Base-by-base conservation (phyloP, 2,113 vertebrate genomes). In the Albula goreensis region DNA sequence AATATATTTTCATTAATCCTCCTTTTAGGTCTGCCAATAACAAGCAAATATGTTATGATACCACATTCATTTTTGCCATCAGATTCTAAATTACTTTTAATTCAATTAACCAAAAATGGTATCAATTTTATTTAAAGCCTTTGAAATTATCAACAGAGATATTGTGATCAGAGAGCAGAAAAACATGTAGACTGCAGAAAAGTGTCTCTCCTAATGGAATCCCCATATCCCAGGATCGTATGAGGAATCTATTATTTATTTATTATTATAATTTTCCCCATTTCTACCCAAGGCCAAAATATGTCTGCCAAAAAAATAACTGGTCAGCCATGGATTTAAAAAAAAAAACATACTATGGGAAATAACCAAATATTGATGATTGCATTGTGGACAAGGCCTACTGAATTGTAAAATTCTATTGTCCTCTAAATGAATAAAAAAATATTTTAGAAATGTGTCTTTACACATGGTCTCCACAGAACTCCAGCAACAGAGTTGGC, bases 121-220 rank as follows among this genome's bases (percentile, higher is more conserved):
- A 79, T 31, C 31, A 9, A 48, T 80, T 80, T 48, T 41, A 50
- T 25, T 25, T 12, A 82, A 82, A n/a, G 48, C 51, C 2, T 1
- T 51, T 50, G 50, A 80, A 51, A n/a, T 50, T 80, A 4, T 9
- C 79, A 51, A 15, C 78, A 12, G 52, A 41, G 52, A 80, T 48
- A 50, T 57, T 80, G 78, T 80, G 74, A 63, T 85, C 78, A 80
- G 57, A 84, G 70, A 78, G 51, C 84, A 85, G n/a, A 60, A 49
- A 85, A 50, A 70, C 56, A 63, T 80, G 10, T 81, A 60, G 56
- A 66, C 60, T 50, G 19, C 19, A 51, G 49, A 63, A 19, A 49
- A 53, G 52, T 52, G 50, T 77, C 50, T 17, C 12, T 56, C 41
- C 8, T 85, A 57, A 85, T 85, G 52, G 77, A 53, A 81, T 86